phyloP scores from a whole-genome alignment of 2,797 vertebrate genomes.

The Falco rusticolus region DNA sequence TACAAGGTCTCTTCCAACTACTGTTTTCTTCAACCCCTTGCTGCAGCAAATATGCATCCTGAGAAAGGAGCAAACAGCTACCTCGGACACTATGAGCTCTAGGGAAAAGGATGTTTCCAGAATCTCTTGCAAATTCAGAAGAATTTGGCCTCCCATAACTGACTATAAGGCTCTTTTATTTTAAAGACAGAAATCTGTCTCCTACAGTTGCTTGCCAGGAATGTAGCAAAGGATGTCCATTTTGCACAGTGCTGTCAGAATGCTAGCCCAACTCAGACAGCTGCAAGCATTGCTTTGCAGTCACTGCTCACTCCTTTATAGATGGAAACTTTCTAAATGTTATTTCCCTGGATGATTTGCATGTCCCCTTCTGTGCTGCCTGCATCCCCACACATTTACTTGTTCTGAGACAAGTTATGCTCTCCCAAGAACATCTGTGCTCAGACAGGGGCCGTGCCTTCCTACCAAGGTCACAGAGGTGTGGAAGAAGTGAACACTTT shows the following conservation, averaged over 20 bases:
- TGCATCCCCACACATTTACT: not conserved
- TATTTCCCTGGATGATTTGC: not conserved
- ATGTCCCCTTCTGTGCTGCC: not conserved
- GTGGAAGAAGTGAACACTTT: not conserved
- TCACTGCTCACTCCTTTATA: not conserved
- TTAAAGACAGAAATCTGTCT: not conserved
- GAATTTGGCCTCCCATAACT: not conserved
- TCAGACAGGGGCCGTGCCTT: not conserved
- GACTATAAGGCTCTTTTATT: not conserved
- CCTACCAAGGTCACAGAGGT: not conserved
- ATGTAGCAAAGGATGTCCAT: not conserved
- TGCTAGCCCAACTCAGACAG: not conserved
- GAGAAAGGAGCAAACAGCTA: not conserved
- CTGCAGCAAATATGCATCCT: not conserved
- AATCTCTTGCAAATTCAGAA: not conserved
- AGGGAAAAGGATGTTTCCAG: not conserved
- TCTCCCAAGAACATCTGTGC: not conserved
- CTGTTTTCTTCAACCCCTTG: not conserved
- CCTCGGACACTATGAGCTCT: not conserved
- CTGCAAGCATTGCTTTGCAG: not conserved
- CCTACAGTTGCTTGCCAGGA: not conserved
- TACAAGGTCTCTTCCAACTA: not conserved
- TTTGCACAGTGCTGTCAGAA: not conserved
- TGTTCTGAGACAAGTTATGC: not conserved
- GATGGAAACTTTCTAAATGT: not conserved